Evolutionary conservation across 2,113 vertebrate species (phyloP), one percentile per base, ranked within the genome.

Genomic region (Psophia crepitans): DNA sequence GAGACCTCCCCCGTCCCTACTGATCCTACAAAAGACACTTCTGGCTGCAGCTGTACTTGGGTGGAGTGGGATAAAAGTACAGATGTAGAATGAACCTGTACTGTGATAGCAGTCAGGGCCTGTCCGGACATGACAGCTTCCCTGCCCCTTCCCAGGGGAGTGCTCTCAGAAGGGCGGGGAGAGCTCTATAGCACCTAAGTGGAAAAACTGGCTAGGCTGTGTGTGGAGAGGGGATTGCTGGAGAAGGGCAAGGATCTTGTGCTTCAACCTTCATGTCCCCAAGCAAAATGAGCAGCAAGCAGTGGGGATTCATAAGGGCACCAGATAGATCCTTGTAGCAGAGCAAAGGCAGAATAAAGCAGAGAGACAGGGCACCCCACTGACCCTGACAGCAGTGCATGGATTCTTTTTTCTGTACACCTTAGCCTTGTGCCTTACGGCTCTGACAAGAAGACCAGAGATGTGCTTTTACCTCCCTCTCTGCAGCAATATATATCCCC

Each of bases 151-250:
- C 87, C 91, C 95, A 96, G 78, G n/a, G 82, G 89, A 97, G 85
- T 92, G 73, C 91, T 87, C 79, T 93, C 69, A 76, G 84, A 83
- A 95, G 94, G 97, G 96, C 64, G 93, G 96, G 89, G 91, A 96
- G 66, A 95, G 76, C 56, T 95, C 76, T 48, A 33, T 30, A 93
- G 92, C 84, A 90, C 87, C 90, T 69, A 97, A 97, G 97, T 97
- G 94, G 96, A 97, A 97, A 97, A 97, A 97, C 96, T 96, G 97
- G 97, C 95, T 97, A 84, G 60, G 88, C 94, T 95, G 26, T 82
- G 65, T 27, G 37, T 39, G 57, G 65, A 93, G 82, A 96, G 93
- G 73, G 65, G 91, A 93, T 89, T 86, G 89, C 85, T 90, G 68
- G 69, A 90, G 82, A 75, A 87, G 39, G 71, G 78, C 30, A 54